These are phyloP conservation scores for Montipora capitata DNA, from an alignment of 92 coral and sea anemone genomes.

Conservation along the genomic window DNA sequence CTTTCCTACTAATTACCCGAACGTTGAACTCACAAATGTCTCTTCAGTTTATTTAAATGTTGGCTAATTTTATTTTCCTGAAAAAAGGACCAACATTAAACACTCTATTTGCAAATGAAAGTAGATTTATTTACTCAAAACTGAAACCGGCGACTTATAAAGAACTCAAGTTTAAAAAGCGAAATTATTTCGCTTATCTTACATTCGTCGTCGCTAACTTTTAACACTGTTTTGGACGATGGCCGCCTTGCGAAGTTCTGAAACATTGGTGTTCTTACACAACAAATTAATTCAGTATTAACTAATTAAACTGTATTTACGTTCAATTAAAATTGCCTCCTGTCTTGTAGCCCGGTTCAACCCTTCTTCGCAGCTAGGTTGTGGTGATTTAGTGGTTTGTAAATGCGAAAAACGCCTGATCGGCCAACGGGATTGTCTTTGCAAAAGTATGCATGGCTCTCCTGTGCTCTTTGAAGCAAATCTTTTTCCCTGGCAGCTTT, in stretches of 20 bases:
- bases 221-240: no score
- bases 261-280: not conserved
- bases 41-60: no score
- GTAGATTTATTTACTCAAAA: not conserved
- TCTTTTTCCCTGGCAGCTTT: not conserved
- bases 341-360: no score
- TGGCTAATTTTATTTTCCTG: not conserved
- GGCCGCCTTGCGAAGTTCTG: not conserved
- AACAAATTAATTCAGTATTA: not conserved
- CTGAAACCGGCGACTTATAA: not conserved
- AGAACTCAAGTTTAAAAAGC: not conserved
- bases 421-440: not conserved
- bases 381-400: not conserved
- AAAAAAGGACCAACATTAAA: not conserved
- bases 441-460: not conserved
- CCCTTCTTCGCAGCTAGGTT: not conserved
- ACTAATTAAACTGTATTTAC: not conserved
- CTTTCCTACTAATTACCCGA: not conserved
- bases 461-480: not conserved
- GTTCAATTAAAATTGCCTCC: not conserved
- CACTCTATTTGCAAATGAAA: not conserved
- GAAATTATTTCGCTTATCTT: constrained; percentile 6
- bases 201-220: no score
- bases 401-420: not conserved
- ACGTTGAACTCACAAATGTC: not conserved